Conservation (phyloP, 2,113 vertebrate genomes). For the Callochromis pleurospilus region DNA sequence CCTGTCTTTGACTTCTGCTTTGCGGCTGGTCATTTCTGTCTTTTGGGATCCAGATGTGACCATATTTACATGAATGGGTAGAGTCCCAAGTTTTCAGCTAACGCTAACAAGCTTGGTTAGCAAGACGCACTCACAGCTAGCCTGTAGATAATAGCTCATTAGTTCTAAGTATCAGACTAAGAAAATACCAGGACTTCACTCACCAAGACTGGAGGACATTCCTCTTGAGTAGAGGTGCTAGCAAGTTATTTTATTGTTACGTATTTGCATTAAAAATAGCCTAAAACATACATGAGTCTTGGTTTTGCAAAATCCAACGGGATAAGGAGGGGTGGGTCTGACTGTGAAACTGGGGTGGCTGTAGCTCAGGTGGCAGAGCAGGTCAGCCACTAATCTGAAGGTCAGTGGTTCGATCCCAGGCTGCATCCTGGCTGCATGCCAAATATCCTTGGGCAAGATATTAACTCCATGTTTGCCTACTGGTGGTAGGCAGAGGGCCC, state of each 20-base stretch:
- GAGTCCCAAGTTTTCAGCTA: neutral
- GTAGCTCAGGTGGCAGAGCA: too few relatives aligned
- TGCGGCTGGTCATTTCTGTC: neutral
- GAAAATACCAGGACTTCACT: neutral
- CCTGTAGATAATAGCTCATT: neutral
- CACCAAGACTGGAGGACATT: neutral
- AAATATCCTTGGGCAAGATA: too few relatives aligned
- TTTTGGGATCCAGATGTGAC: neutral
- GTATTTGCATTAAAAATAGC: neutral
- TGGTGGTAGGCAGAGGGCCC: too few relatives aligned
- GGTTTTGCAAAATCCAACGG: neutral
- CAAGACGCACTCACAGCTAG: neutral
- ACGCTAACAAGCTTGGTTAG: neutral
- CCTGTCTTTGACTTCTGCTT: neutral
- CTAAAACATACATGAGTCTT: neutral
- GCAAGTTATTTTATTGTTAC: neutral
- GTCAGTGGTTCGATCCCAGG: too few relatives aligned
- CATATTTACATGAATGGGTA: neutral
- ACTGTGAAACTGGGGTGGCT: neutral
- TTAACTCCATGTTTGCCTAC: too few relatives aligned
- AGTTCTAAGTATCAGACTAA: neutral
- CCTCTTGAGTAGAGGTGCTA: neutral
- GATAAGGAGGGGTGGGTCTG: neutral
- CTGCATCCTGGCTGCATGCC: too few relatives aligned
- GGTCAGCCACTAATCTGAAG: too few relatives aligned